These are phyloP conservation scores for Kryptolebias ocellatus DNA, from an alignment of 2,797 vertebrate genomes.

Conservation along the genomic window DNA sequence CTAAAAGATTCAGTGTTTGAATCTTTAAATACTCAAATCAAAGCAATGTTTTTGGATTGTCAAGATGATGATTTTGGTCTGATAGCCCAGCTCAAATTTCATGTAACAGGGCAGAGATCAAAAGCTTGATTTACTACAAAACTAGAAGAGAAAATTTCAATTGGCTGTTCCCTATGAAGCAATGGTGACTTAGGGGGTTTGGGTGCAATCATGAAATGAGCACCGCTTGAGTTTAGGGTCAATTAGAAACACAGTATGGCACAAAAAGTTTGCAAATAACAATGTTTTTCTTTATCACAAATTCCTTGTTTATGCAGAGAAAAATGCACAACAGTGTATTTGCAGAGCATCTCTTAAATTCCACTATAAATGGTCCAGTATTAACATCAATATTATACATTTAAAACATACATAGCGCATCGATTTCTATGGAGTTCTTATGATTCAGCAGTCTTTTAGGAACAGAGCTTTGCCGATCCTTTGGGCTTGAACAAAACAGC, in stretches of 20 bases:
- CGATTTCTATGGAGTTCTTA: constrained; percentile 32
- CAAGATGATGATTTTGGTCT: neutral
- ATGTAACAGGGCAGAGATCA: neutral
- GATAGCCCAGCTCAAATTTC: neutral
- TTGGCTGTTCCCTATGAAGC: constrained; percentile 6
- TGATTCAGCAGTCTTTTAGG: constrained; percentile 68
- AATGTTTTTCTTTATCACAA: neutral
- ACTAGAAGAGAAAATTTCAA: neutral
- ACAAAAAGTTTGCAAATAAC: neutral
- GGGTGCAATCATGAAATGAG: constrained; percentile 12
- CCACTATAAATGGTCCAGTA: constrained; percentile 30
- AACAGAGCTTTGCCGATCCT: constrained; percentile 76
- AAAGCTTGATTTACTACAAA: constrained; percentile 7
- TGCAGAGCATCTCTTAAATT: constrained; percentile 7
- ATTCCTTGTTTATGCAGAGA: constrained; percentile 6
- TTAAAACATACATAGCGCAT: constrained; percentile 38
- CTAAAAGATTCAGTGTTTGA: neutral
- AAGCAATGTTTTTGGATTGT: neutral
- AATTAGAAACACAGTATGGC: neutral
- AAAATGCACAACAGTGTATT: neutral
- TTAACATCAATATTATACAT: constrained; percentile 32
- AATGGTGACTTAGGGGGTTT: neutral
- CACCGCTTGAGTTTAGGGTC: constrained; percentile 18
- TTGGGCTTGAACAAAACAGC: constrained; percentile 62
- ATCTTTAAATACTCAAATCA: constrained; percentile 1